Percentiles rank a stretch among this genome's conserved stretches.
Conservation (phyloP, 2,113 vertebrate species). For the Rhinichthys klamathensis region DNA sequence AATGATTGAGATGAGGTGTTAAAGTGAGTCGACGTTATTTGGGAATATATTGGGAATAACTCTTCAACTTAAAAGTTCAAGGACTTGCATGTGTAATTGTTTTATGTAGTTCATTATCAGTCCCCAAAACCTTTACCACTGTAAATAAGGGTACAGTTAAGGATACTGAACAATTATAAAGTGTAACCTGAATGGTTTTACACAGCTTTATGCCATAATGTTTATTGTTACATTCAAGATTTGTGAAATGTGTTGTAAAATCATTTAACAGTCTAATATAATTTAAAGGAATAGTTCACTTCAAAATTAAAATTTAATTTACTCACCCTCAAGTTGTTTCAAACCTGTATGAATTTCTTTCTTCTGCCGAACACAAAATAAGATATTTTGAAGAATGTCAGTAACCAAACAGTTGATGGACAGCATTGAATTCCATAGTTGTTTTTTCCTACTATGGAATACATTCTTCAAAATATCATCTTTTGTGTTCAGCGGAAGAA, state of each 20-base stretch:
- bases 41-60: not conserved
- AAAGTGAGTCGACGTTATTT: not conserved
- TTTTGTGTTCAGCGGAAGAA: no score
- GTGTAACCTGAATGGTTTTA: not conserved
- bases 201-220: not conserved
- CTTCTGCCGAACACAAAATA: no score
- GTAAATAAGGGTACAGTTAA: constrained; percentile 4
- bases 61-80: not conserved
- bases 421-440: no score
- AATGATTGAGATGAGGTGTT: not conserved
- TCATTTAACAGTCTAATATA: not conserved
- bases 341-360: no score
- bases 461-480: no score
- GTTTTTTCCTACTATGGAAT: no score
- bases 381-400: no score
- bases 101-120: not conserved
- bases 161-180: not conserved
- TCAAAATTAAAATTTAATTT: no score
- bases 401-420: no score
- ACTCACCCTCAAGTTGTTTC: no score
- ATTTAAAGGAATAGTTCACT: no score
- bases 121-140: not conserved
- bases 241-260: not conserved
- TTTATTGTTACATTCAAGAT: not conserved
- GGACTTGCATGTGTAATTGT: not conserved